A percentile compares a stretch with the other conserved stretches of the same genome.
Conservation (phyloP, 2,113 vertebrate genomes). For the Psilopsiagon aymara region DNA sequence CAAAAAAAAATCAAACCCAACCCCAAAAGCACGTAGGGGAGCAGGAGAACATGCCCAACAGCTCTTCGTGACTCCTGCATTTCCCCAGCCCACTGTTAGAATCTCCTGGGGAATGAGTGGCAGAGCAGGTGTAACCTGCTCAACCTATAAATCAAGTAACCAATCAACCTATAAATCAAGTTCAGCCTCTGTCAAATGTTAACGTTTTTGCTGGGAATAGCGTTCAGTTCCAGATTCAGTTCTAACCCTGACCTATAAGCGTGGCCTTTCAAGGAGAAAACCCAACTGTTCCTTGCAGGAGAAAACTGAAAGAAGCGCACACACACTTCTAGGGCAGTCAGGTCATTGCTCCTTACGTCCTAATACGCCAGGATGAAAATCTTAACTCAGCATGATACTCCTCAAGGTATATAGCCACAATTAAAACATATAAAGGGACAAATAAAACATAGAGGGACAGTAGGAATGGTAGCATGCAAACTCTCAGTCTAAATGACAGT, state of each 20-base stretch:
- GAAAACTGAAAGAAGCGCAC: neutral
- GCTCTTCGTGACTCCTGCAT: neutral
- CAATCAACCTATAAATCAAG: neutral
- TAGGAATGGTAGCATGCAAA: neutral
- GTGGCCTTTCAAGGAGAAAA: neutral
- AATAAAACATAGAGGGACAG: neutral
- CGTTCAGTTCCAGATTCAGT: neutral
- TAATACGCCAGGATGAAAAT: neutral
- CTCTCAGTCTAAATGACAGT: neutral
- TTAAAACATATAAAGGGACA: neutral
- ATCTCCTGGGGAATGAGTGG: neutral
- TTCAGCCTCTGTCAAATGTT: neutral
- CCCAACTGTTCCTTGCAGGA: neutral
- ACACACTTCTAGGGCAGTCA: neutral
- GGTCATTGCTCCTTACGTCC: neutral
- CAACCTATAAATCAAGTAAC: neutral
- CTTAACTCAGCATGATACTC: neutral
- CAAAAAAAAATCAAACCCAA: neutral
- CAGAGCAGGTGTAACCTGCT: neutral
- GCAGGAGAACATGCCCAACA: neutral
- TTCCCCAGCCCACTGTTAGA: neutral
- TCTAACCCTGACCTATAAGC: neutral
- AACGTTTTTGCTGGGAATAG: neutral
- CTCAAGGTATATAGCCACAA: neutral
- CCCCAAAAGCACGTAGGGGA: neutral